Conservation (phyloP, 2,888 invertebrate species). For the Caenorhabditis becei region DNA sequence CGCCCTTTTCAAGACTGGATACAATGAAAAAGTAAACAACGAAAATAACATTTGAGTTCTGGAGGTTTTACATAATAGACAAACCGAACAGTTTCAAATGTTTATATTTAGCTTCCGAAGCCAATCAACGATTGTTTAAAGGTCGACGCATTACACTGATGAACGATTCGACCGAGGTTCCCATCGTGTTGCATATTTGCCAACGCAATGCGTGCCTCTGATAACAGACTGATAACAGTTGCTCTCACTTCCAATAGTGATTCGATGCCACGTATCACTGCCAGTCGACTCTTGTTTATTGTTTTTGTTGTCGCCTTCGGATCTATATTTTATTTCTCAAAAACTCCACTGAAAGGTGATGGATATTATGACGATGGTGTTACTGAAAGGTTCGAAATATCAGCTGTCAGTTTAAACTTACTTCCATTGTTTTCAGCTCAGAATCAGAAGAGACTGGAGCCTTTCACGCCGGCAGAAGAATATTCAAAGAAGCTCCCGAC, state of each 20-base stretch:
- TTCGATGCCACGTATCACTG: conserved; percentile 15
- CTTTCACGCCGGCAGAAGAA: conserved; percentile 3
- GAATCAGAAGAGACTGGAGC: not conserved
- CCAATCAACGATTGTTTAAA: not conserved
- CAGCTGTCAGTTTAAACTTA: not conserved
- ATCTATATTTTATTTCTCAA: not conserved
- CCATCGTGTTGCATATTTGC: conserved; percentile 4
- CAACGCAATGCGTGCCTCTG: conserved; percentile 8
- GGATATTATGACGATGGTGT: conserved; percentile 16
- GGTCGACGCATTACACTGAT: not conserved
- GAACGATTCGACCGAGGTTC: conserved; percentile 3
- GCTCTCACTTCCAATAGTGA: not conserved
- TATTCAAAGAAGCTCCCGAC: conserved; percentile 24
- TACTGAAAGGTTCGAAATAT: conserved; percentile 15
- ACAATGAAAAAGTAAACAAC: no score
- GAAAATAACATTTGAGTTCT: no score
- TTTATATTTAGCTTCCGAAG: not conserved
- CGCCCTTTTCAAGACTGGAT: not conserved
- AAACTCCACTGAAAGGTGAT: not conserved
- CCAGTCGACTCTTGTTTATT: not conserved
- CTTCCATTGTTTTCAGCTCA: not conserved
- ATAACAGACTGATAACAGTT: conserved; percentile 19
- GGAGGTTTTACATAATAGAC: not conserved
- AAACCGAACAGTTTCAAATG: not conserved
- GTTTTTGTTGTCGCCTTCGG: not conserved